Conservation (phyloP, 2,113 vertebrate species). For the Anarrhichthys ocellatus region DNA sequence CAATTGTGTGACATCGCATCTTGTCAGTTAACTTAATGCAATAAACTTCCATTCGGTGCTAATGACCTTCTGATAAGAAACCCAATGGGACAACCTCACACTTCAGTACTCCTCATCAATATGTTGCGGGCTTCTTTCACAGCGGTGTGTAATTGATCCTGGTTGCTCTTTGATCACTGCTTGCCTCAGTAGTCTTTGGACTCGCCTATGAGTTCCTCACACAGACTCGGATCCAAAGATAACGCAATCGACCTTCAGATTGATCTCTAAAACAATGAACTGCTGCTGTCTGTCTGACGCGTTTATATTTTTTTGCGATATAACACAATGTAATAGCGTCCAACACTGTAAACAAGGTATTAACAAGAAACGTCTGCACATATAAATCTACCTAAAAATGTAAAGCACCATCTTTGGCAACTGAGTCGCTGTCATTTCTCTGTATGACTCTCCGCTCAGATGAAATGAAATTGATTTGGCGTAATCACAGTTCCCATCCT, state of each 20-base stretch:
- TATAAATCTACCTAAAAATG: background rate
- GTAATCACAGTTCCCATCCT: constrained; percentile 14
- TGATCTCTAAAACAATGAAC: constrained; percentile 48
- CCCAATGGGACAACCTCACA: constrained; percentile 55
- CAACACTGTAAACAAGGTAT: background rate
- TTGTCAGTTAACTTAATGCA: constrained; percentile 68
- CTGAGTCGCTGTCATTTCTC: background rate
- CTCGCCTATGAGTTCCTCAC: constrained; percentile 64
- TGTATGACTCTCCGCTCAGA: constrained; percentile 16
- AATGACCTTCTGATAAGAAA: constrained; percentile 76
- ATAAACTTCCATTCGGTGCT: constrained; percentile 63
- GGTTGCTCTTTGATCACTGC: constrained; percentile 69
- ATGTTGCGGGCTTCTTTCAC: constrained; percentile 71
- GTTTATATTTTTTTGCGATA: constrained; percentile 12
- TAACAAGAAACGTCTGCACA: constrained; percentile 2
- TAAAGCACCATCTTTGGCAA: constrained; percentile 18
- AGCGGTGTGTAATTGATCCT: constrained; percentile 67
- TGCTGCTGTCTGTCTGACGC: background rate
- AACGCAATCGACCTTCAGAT: constrained; percentile 50
- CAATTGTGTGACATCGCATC: constrained; percentile 68
- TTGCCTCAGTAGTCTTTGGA: constrained; percentile 66
- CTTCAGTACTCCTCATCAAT: constrained; percentile 74
- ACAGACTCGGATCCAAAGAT: constrained; percentile 37
- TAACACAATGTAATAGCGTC: background rate
- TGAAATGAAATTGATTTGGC: constrained; percentile 12